Conservation (phyloP, 2,797 vertebrate species). For the Leucoraja ocellata region DNA sequence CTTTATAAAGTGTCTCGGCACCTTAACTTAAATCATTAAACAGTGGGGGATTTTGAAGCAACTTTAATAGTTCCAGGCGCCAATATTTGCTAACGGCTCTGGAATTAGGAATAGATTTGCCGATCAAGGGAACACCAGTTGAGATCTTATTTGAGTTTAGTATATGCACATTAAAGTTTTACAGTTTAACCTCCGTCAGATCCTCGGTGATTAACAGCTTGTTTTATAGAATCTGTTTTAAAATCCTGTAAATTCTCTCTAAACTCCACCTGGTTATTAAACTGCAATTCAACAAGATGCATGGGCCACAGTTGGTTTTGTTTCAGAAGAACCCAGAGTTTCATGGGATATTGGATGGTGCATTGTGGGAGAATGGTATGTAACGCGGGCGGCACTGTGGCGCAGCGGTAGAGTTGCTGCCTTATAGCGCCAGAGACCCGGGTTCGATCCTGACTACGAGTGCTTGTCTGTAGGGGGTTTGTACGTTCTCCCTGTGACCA, state of each 20-base stretch:
- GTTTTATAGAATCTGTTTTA: conserved; percentile 28
- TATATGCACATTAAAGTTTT: background rate
- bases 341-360: background rate
- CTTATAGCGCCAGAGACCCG: too few relatives aligned
- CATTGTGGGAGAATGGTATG: background rate
- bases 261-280: background rate
- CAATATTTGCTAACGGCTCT: conserved; percentile 43
- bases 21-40: conserved; percentile 51
- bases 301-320: background rate
- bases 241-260: background rate
- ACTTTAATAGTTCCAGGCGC: conserved; percentile 52
- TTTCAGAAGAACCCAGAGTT: background rate
- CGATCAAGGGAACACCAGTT: background rate
- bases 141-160: background rate
- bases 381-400: too few relatives aligned
- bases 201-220: background rate
- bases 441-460: too few relatives aligned
- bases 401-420: too few relatives aligned
- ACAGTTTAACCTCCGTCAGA: background rate
- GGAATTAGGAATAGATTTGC: conserved; percentile 5
- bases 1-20: conserved; percentile 20
- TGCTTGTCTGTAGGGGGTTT: too few relatives aligned
- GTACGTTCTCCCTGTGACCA: too few relatives aligned
- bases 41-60: conserved; percentile 42
- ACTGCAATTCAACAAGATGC: background rate